A percentile compares a stretch with the other conserved stretches of the same genome.
phyloP scores from a whole-genome alignment of 2,888 invertebrate genomes.

The Acleris laterana region DNA sequence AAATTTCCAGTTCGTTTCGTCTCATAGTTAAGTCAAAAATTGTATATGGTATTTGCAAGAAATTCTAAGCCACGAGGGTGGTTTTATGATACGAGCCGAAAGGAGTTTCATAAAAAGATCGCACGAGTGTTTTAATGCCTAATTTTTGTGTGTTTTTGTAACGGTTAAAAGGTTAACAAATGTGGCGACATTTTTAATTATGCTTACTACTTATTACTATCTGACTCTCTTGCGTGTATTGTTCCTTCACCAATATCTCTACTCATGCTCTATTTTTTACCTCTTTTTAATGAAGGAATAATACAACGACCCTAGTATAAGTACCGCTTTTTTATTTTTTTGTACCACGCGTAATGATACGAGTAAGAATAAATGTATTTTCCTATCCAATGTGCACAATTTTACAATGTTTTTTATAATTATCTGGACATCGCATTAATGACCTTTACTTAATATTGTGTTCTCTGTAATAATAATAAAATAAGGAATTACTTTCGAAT shows the following conservation, averaged over 20 bases:
- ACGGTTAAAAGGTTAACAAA: too few relatives aligned
- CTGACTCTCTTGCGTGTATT: slow-evolving; percentile 8
- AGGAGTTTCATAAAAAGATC: too few relatives aligned
- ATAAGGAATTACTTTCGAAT: slow-evolving; percentile 8
- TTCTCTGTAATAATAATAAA: slow-evolving; percentile 5
- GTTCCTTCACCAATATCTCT: neutral
- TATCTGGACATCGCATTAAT: slow-evolving; percentile 5
- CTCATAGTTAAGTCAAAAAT: too few relatives aligned
- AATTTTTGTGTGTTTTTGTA: too few relatives aligned
- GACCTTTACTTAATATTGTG: neutral
- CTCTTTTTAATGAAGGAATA: slow-evolving; percentile 3
- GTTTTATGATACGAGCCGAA: too few relatives aligned
- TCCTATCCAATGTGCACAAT: slow-evolving; percentile 29
- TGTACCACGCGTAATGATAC: slow-evolving; percentile 5
- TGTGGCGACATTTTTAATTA: too few relatives aligned
- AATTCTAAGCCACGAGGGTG: neutral
- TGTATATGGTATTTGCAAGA: neutral
- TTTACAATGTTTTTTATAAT: slow-evolving; percentile 4
- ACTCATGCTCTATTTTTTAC: neutral
- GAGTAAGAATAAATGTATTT: slow-evolving; percentile 12
- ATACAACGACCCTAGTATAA: slow-evolving; percentile 1
- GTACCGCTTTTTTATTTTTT: slow-evolving; percentile 9
- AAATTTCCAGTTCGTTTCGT: neutral
- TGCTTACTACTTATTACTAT: neutral
- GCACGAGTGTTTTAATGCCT: too few relatives aligned